Evolutionary conservation across 1,140 invertebrate species (phyloP).

Genomic region (Diploscapter pachys): DNA sequence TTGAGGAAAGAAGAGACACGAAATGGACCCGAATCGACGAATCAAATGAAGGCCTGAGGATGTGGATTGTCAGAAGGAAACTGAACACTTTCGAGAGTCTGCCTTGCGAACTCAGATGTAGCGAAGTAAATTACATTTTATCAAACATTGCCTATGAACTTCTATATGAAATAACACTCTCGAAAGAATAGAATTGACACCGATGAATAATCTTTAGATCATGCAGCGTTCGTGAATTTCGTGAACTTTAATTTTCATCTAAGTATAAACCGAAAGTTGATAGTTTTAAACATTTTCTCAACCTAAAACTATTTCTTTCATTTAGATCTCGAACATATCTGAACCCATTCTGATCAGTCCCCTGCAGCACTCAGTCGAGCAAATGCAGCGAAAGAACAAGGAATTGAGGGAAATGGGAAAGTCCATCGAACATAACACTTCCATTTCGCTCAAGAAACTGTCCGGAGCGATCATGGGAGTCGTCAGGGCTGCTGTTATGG

Average conservation of each 20-base stretch:
- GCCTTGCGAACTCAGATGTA: slow-evolving; percentile 10
- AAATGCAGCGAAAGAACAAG: slow-evolving; percentile 30
- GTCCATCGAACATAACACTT: background rate
- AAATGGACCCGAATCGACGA: slow-evolving; percentile 24
- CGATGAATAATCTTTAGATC: no score
- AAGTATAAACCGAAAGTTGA: no score
- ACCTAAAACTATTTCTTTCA: background rate
- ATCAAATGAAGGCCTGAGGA: slow-evolving; percentile 46
- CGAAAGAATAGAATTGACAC: no score
- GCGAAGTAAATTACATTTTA: no score
- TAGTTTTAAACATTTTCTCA: no score
- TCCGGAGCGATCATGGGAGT: slow-evolving; percentile 25
- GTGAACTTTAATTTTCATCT: no score
- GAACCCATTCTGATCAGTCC: slow-evolving; percentile 19
- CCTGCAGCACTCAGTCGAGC: slow-evolving; percentile 20
- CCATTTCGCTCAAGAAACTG: slow-evolving; percentile 12
- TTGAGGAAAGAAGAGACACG: slow-evolving; percentile 21
- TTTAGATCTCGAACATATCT: slow-evolving; percentile 12
- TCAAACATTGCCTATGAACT: no score
- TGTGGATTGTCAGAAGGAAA: slow-evolving; percentile 19
- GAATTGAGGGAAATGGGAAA: slow-evolving; percentile 10
- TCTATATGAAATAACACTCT: no score
- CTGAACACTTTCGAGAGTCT: slow-evolving; percentile 9
- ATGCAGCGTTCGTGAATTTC: no score
- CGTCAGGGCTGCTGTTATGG: slow-evolving; percentile 26